Evolutionary conservation across 2,888 invertebrate genomes (phyloP), one percentile per base, ranked within the genome.

Genomic region (Caenorhabditis sp.): DNA sequence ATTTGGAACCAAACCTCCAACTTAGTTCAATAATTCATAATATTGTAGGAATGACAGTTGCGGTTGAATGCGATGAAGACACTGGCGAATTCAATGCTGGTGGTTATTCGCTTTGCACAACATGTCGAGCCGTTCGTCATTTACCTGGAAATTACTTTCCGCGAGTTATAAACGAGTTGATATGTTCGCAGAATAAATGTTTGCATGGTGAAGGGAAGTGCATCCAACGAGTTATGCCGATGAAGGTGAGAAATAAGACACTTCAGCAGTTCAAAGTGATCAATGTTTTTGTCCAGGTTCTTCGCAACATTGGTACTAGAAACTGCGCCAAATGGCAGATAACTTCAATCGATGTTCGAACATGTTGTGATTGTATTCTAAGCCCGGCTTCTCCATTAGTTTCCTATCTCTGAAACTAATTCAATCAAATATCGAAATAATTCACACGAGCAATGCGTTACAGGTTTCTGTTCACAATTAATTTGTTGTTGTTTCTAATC

Each of bases 341-440:
- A 58, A 58, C 64, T 31, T 63, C 75, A 23, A 66, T 81, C 51
- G 69, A 81, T 21, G 65, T 80, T 10, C 69, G 81, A 24, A 81
- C 81, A 12, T 81, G 81, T 60, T 81, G 81, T 58, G 81, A 81
- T 58, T 81, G 81, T 59, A 78, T 81, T 51, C 65, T 81, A 19
- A 74, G 78, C 36, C 81, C 81, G 0, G 62, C 61, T n/a, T 81
- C 81, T 10, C 71, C 80, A 10, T 69, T 81, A 23, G 72, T 81
- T 31, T 69, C 71, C 6, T 81, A 81, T 58, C 58, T 78, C 14
- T 14, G 27, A 62, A 17, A 49, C n/a, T n/a, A n/a, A n/a, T n/a
- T n/a, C n/a, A 14, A 53, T 53, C 53, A 31, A 23, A 51, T 49
- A 19, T 36, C 36, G 27, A 50, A 23, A 19, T 31, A 51, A 27